Percentiles rank a stretch among this genome's conserved stretches.
phyloP scores from a whole-genome alignment of 2,113 vertebrate species.

The Rhineura floridana region DNA sequence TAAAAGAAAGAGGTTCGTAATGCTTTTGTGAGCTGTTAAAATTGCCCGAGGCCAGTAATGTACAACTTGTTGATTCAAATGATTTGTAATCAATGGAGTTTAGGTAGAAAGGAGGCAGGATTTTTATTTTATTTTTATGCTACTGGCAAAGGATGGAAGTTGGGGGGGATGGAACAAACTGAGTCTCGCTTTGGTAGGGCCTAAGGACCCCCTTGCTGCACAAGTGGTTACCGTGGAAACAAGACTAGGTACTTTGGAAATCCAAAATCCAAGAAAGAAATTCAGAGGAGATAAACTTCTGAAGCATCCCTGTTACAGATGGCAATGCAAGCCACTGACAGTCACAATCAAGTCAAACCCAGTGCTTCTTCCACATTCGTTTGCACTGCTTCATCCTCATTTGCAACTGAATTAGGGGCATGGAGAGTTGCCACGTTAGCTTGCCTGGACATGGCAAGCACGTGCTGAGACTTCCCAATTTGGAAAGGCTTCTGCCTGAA shows the following conservation, averaged over 20 bases:
- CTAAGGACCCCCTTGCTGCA: not conserved
- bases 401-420: not conserved
- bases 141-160: too few relatives aligned
- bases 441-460: not conserved
- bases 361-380: not conserved
- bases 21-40: conserved; percentile 67
- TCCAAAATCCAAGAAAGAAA: too few relatives aligned
- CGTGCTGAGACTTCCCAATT: conserved; percentile 25
- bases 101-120: conserved; percentile 40
- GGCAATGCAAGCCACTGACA: not conserved
- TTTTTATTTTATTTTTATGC: not conserved
- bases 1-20: conserved; percentile 51
- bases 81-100: conserved; percentile 60
- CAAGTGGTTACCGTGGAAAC: too few relatives aligned
- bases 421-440: not conserved
- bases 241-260: too few relatives aligned
- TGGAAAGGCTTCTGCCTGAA: conserved; percentile 50
- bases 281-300: too few relatives aligned
- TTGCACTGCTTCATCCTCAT: not conserved
- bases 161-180: not conserved
- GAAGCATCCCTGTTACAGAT: not conserved
- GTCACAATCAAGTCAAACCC: not conserved
- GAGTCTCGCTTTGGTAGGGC: not conserved
- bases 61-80: conserved; percentile 47
- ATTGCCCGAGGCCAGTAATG: conserved; percentile 56